Evolutionary conservation across 1,140 invertebrate genomes (phyloP).

Genomic region (Temnothorax curvispinosus): DNA sequence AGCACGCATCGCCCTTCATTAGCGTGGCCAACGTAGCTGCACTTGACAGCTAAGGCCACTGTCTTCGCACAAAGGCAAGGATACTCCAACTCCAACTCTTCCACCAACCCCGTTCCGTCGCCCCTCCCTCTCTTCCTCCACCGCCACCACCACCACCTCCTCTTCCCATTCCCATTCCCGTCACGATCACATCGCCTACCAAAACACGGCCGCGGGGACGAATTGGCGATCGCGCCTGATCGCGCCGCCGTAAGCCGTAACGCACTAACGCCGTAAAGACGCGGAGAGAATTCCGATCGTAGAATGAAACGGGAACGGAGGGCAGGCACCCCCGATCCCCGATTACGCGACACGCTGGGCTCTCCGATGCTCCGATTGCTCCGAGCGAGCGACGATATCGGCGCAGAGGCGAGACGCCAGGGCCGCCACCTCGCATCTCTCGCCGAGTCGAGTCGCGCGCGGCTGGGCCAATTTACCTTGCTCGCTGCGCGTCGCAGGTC

Average conservation of each 20-base stretch:
- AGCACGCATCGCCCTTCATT: conserved; percentile 73
- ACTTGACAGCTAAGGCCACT: conserved; percentile 81
- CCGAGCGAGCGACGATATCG: conserved; percentile 3
- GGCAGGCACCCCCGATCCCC: no score
- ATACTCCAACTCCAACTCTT: conserved; percentile 31
- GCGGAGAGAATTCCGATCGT: background rate
- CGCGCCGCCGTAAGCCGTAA: background rate
- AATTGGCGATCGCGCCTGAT: background rate
- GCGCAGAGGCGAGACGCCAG: conserved; percentile 18
- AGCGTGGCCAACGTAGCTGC: conserved; percentile 70
- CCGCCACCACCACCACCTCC: background rate
- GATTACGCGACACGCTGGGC: no score
- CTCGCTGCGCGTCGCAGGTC: conserved; percentile 31
- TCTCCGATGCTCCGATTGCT: no score
- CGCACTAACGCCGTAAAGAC: background rate
- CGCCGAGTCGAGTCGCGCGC: background rate
- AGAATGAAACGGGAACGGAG: background rate
- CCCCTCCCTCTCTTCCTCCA: background rate
- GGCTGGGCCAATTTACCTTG: conserved; percentile 19
- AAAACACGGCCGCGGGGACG: conserved; percentile 23
- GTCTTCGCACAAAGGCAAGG: conserved; percentile 79
- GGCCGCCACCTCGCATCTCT: conserved; percentile 37
- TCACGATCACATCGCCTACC: conserved; percentile 34
- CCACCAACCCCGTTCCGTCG: conserved; percentile 28
- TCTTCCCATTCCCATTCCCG: conserved; percentile 7